Base-by-base conservation (phyloP, 1,140 invertebrate species). In the Diplogasteroides magnus region DNA sequence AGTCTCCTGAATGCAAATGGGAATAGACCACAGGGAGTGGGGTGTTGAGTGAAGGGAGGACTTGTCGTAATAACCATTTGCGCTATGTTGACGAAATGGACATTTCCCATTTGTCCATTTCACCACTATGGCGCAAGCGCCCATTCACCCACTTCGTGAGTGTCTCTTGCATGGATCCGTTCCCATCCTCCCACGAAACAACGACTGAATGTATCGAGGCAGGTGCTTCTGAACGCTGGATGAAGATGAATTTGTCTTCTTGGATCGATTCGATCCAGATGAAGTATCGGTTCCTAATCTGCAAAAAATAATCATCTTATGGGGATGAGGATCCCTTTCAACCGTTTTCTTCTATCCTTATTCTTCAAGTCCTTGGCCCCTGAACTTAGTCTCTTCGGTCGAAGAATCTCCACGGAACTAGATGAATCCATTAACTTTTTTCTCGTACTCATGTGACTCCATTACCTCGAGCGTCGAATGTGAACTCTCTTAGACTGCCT, bases 151-250 rank as follows among this genome's bases (percentile, higher is more conserved):
- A 74, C 73, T 74, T 68, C 73, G 60, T 31, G 59, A 56, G 63
- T 81, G 79, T n/a, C 78, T 73, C 73, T 83, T 83, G 74, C 78
- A 80, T 13, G 79, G 77, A 68, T 83, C 79, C 29, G 80, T 81
- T 31, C 79, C 79, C 79, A 81, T 81, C 32, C 80, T 63, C 14
- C 78, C 77, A 55, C 80, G 68, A 59, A 82, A 82, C 25, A 82
- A 63, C 14, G 78, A 80, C 56, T 80, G 76, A 31, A 82, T 82
- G 64, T 82, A 82, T 64, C 79, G 79, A 2, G 80, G 80, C 25
- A 82, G 66, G 63, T 82, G 81, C 48, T 83, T 82, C 19, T 82
- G 81, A 23, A 82, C 78, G 19, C 71, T 77, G 32, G 64, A 69
- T 6, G 77, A 77, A 6, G 72, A 77, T n/a, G 74, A 76, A 37